Evolutionary conservation across 2,797 vertebrate genomes (phyloP), one percentile per base, ranked within the genome.

Genomic region (Pelochelys cantorii): DNA sequence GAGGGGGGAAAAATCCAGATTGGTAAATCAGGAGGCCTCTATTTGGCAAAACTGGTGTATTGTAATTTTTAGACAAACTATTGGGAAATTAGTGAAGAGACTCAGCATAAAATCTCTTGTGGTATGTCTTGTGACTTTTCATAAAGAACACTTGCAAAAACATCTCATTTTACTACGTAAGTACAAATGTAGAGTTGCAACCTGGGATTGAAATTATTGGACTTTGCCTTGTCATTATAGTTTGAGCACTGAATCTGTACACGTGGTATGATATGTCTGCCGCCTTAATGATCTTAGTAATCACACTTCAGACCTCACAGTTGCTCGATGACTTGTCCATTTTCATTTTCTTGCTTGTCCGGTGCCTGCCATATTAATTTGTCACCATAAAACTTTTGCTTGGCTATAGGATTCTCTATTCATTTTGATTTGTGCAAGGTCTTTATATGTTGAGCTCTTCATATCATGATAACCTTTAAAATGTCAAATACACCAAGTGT

Each of bases 401-500:
- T 92, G 93, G 89, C 95, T 90, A 89, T 90, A 79, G 79, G 29
- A 5, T 94, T 89, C 25, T 77, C 13, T 25, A 12, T 7, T 94
- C 77, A 4, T 86, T 94, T 48, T 88, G 71, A 90, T 94, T 95
- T 48, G 65, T 82, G 7, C 5, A 2, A 71, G 2, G 14, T 83
- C 77, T 87, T 91, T 79, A 59, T 84, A 53, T 54, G 59, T 90
- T 42, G 83, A 91, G 27, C 90, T 90, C 80, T 94, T 81, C 81
- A 90, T 93, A 55, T 79, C 88, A 42, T 94, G 89, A 17, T 93
- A 94, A 93, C 93, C 97, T 92, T 97, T 96, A 96, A 97, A 96
- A 96, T 97, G 95, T 97, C 93, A 97, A 95, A 94, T 88, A 89
- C 91, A 96, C 60, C 74, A 95, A 97, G 93, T 97, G 94, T 84